Conservation (phyloP, 2,113 vertebrate genomes). For the Benitochromis conjunctus region DNA sequence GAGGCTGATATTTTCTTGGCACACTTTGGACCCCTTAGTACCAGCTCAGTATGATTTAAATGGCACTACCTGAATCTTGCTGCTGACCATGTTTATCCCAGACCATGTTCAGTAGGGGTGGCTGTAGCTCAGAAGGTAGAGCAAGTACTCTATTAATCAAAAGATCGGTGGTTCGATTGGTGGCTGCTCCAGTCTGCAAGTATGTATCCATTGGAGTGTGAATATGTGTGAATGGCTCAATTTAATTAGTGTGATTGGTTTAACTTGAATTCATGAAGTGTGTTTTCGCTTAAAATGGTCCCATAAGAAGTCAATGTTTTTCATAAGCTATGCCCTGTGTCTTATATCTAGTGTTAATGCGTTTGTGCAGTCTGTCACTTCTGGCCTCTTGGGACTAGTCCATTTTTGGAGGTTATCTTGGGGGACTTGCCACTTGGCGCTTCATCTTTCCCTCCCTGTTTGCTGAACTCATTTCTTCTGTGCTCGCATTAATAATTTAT, state of each 20-base stretch:
- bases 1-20: not conserved
- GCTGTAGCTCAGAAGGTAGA: not conserved
- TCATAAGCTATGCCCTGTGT: not conserved
- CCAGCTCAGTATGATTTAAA: not conserved
- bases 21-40: not conserved
- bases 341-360: not conserved
- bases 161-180: not conserved
- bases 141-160: not conserved
- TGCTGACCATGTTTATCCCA: not conserved
- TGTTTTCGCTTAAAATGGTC: not conserved
- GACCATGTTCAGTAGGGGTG: not conserved
- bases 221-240: not conserved
- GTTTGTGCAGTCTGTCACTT: not conserved
- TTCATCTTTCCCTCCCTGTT: constrained; percentile 36
- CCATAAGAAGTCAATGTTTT: not conserved
- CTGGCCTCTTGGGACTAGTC: not conserved
- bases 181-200: not conserved
- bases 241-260: not conserved
- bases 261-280: not conserved
- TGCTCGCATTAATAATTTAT: constrained; percentile 57
- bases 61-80: no score
- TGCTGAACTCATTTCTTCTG: constrained; percentile 55
- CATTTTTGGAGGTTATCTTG: constrained; percentile 39
- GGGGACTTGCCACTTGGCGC: constrained; percentile 7
- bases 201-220: not conserved